Evolutionary conservation across 2,113 vertebrate species (phyloP).

Genomic region (Agapornis roseicollis): DNA sequence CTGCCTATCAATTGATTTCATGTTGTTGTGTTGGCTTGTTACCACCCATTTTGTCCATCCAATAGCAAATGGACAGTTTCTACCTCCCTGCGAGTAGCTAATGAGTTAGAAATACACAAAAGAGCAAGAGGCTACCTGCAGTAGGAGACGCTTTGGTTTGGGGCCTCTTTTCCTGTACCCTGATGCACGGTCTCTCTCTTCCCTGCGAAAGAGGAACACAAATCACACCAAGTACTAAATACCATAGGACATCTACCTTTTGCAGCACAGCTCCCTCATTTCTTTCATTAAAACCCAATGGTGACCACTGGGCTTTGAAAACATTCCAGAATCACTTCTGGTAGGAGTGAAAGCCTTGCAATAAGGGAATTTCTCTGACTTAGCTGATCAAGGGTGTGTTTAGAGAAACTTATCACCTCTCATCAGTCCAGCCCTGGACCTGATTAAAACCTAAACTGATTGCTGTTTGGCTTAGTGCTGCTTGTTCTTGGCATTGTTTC

Average conservation of each 20-base stretch:
- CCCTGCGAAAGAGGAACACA: conserved; percentile 76
- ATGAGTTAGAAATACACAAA: not conserved
- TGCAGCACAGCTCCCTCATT: not conserved
- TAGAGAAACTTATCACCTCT: not conserved
- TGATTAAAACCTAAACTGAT: not conserved
- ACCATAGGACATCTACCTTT: not conserved
- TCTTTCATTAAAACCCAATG: not conserved
- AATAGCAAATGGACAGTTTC: not conserved
- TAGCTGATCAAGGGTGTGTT: not conserved
- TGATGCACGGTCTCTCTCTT: conserved; percentile 91
- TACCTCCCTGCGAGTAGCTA: not conserved
- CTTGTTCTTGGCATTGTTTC: not conserved
- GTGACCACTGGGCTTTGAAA: not conserved
- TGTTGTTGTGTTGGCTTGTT: not conserved
- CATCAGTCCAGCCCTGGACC: not conserved
- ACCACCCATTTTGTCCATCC: not conserved
- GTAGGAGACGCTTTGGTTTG: conserved; percentile 89
- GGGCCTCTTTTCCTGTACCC: conserved; percentile 96
- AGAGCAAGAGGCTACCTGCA: conserved; percentile 83
- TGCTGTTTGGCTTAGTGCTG: not conserved
- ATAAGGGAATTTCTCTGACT: not conserved
- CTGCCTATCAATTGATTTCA: not conserved
- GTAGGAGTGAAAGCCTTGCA: not conserved
- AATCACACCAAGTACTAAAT: not conserved
- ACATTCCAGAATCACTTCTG: not conserved